Evolutionary conservation across 2,888 invertebrate genomes (phyloP), one percentile per base, ranked within the genome.

Genomic region (Xanthorhoe spadicearia): DNA sequence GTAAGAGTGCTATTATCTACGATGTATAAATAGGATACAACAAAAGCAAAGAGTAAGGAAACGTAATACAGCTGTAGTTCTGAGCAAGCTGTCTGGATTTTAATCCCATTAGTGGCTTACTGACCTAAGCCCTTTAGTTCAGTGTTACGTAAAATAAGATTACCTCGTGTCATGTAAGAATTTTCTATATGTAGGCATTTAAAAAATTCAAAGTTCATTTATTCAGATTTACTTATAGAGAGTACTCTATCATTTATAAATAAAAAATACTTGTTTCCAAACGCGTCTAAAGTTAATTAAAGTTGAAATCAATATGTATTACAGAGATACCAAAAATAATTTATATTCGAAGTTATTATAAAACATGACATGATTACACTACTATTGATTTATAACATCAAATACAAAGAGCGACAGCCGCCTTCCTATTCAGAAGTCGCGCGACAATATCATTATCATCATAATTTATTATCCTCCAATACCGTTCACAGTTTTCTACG

Each of bases 361-460:
- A 68, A 68, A 64, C 68, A 68, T 54, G 66, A 72, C 72, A 70
- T 63, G 59, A 71, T 68, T 68, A 65, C 68, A 69, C 60, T 64
- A 35, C 15, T 66, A 63, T 68, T 72, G 72, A 74, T 74, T 74
- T 71, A 74, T 64, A 71, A 66, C 69, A 68, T 50, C 64, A 68
- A 64, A 50, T 55, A 73, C 61, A 71, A 69, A 59, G 70, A 50
- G 58, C 71, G 82, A 80, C 83, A 81, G 79, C 76, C 75, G 77
- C 73, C 73, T 79, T 77, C 79, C 77, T 67, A 73, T 77, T 77
- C 70, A 75, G 57, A 77, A 79, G 80, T 76, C 77, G 82, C 86
- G 84, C 87, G 83, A 85, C 84, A 86, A 82, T 64, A 46, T 68
- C 85, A 83, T 86, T 86, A 81, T 81, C 77, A 77, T 80, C 74